Evolutionary conservation across 2,797 vertebrate species (phyloP), one percentile per base, ranked within the genome.

Genomic region (Naso thynnoides): DNA sequence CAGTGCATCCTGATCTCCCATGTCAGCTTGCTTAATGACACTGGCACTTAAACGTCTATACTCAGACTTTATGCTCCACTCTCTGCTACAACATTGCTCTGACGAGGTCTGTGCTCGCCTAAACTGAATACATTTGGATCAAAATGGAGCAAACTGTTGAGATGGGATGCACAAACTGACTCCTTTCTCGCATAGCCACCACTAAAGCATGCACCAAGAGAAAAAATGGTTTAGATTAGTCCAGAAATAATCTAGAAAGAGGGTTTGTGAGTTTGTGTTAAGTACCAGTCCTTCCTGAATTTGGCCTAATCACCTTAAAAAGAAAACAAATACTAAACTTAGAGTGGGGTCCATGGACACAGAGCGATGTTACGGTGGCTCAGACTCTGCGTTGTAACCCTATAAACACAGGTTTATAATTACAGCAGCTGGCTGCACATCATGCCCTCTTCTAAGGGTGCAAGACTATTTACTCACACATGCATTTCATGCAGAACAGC

Each of bases 1-100:
- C 5, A 44, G 44, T 27, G 71, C n/a, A 78, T 62, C 58, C 69
- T 74, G 60, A 81, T 85, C 76, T 24, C 21, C 42, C n/a, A 58
- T 66, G 52, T 68, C 64, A 59, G 78, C 79, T 42, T 66, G 70
- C 78, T 84, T 89, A 88, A 89, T 71, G 78, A 82, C 84, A 76
- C 76, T 1, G 19, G 24, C 63, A 59, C 78, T 80, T 82, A 84
- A 86, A 75, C 29, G 83, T 78, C 83, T 80, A 62, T 61, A 52
- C 59, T 75, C 55, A 63, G 79, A 73, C 65, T 86, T 89, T 82
- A 88, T 86, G 83, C 76, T 65, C 76, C 72, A 18, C 64, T 47
- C 70, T 42, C 50, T 82, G 50, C 39, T 16, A 53, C 73, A 70
- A 68, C 70, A 78, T 62, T 65, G 64, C 49, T 33, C 71, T 31